Base-by-base conservation (phyloP, 2,797 vertebrate species). In the Xyrichtys novacula region DNA sequence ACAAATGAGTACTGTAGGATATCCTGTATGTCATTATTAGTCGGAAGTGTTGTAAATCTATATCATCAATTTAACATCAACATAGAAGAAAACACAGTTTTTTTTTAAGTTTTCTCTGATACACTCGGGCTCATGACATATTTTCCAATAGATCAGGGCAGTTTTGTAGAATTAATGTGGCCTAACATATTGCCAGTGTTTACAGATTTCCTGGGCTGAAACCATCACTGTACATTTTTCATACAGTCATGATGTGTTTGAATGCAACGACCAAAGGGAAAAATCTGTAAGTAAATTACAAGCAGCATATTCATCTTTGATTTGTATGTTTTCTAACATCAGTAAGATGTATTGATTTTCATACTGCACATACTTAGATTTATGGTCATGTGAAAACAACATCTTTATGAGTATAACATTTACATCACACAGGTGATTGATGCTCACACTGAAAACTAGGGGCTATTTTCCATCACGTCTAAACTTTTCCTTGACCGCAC, bases 381-480 rank as follows among this genome's bases (percentile, higher is more conserved):
- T 84, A 89, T 85, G 78, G 67, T 67, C 19, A 55, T 34, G 82
- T 80, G 78, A 87, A 87, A 85, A 78, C 76, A 85, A 78, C 78
- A 76, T 83, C 82, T 85, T 77, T 70, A 71, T 81, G 82, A 83
- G 72, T 69, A 60, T 66, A 90, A 80, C 87, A 83, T 91, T 90
- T 84, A 85, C 72, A 83, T 67, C 73, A 78, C 42, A 64, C 61
- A 87, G 78, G 88, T 92, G 89, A 92, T 90, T 87, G 83, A 91
- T 92, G 88, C 55, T 55, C 25, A 32, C 5, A 70, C 69, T 80
- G 87, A 88, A 86, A 86, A 83, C 77, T 70, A 60, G 86, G 54
- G 82, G 80, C 80, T 76, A 76, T 88, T 89, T 91, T 90, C 86
- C 85, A 86, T 87, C 85, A 52, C 80, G 71, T 84, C 66, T 71